phyloP scores from a whole-genome alignment of 2,113 vertebrate genomes.

The Prionailurus bengalensis region DNA sequence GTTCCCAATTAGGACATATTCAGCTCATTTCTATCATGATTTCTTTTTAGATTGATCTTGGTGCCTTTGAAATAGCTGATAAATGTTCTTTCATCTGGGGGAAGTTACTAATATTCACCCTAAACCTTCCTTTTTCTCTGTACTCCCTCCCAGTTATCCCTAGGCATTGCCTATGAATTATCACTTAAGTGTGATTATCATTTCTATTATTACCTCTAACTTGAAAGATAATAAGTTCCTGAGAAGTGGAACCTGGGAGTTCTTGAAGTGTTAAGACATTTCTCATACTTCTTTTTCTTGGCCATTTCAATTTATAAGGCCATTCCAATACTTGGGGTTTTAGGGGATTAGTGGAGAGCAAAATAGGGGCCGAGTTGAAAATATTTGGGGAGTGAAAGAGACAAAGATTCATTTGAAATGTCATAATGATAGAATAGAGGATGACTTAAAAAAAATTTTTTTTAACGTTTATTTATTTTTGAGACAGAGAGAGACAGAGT shows the following conservation, averaged over 20 bases:
- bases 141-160: not conserved
- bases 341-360: not conserved
- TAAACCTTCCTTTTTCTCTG: not conserved
- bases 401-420: slow-evolving; percentile 17
- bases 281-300: not conserved
- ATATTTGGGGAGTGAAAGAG: not conserved
- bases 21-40: slow-evolving; percentile 22
- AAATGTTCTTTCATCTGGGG: slow-evolving; percentile 48
- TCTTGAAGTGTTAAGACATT: not conserved
- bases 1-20: slow-evolving; percentile 27
- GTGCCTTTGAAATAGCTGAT: slow-evolving; percentile 20
- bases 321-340: not conserved
- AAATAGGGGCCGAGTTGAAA: not conserved
- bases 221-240: not conserved
- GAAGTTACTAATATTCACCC: not conserved
- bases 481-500: too few species aligned
- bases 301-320: not conserved
- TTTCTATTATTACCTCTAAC: not conserved
- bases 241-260: not conserved
- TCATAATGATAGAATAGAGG: not conserved
- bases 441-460: not conserved
- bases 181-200: not conserved
- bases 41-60: not conserved
- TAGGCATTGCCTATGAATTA: not conserved
- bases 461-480: too few species aligned